A percentile compares a stretch with the other conserved stretches of the same genome.
Conservation (phyloP, 2,888 invertebrate species). For the Pandemis corylana region DNA sequence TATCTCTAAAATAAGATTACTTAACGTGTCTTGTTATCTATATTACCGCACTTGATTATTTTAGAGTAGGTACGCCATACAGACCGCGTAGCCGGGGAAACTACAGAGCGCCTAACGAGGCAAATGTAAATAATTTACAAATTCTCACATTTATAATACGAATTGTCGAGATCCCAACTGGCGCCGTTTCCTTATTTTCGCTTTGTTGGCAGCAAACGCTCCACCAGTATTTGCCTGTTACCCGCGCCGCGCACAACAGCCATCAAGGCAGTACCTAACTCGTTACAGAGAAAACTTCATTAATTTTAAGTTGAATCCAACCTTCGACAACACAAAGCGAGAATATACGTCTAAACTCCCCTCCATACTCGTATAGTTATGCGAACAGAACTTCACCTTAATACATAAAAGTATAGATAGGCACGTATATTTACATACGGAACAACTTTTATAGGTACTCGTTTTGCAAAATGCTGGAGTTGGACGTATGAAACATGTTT, state of each 20-base stretch:
- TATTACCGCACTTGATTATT: constrained; percentile 2
- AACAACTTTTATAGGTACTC: background rate
- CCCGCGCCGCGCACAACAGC: background rate
- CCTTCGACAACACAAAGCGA: constrained; percentile 41
- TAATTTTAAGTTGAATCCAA: constrained; percentile 49
- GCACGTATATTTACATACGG: background rate
- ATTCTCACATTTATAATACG: constrained; percentile 10
- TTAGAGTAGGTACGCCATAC: too few species aligned
- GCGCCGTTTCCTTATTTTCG: constrained; percentile 10
- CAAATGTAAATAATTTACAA: constrained; percentile 9
- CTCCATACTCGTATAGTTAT: background rate
- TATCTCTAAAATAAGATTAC: background rate
- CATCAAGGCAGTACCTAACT: background rate
- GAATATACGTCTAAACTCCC: constrained; percentile 1
- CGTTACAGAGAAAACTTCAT: constrained; percentile 26
- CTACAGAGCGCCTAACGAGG: constrained; percentile 4
- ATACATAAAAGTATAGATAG: background rate
- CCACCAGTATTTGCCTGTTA: constrained; percentile 19
- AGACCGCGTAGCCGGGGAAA: background rate
- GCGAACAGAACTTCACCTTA: background rate
- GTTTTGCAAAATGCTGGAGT: constrained; percentile 3
- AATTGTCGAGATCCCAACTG: constrained; percentile 13
- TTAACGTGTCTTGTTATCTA: background rate
- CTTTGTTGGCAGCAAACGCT: constrained; percentile 18
- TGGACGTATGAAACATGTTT: background rate